A percentile compares a stretch with the other conserved stretches of the same genome.
These are phyloP conservation scores for Myotis myotis DNA, from an alignment of 2,797 vertebrate genomes.

Conservation along the genomic window DNA sequence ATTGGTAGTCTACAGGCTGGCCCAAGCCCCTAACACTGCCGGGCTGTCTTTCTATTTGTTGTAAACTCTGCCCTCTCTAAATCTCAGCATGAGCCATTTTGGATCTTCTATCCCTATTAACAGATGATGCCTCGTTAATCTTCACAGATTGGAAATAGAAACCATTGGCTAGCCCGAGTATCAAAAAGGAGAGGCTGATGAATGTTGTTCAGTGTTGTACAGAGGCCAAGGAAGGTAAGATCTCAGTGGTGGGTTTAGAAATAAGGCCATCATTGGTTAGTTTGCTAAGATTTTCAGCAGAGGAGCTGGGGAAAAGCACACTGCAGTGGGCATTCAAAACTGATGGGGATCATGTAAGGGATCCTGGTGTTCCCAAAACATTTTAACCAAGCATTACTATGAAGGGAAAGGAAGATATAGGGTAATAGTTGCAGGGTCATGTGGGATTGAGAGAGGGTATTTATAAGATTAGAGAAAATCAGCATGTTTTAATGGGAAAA, in stretches of 20 bases:
- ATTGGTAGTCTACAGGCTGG: not conserved
- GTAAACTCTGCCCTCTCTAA: not conserved
- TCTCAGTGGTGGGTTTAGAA: not conserved
- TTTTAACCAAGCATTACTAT: not conserved
- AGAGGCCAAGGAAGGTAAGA: not conserved
- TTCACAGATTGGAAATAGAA: not conserved
- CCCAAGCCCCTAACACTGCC: not conserved
- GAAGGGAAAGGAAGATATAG: not conserved
- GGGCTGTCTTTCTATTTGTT: not conserved
- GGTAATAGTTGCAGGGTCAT: not conserved
- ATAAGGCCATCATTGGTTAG: not conserved
- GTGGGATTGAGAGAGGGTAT: not conserved
- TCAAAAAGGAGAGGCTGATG: not conserved
- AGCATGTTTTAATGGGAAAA: not conserved
- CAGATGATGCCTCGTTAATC: not conserved
- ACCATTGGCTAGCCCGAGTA: not conserved
- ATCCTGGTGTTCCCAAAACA: not conserved
- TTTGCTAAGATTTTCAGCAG: not conserved
- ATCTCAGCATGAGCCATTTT: not conserved
- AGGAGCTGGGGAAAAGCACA: not conserved
- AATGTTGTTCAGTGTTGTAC: not conserved
- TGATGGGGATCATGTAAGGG: not conserved
- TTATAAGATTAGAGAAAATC: constrained; percentile 12
- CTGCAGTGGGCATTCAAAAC: not conserved
- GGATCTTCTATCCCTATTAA: not conserved